Evolutionary conservation across 1,140 invertebrate genomes (phyloP).

Genomic region (Apis dorsata): DNA sequence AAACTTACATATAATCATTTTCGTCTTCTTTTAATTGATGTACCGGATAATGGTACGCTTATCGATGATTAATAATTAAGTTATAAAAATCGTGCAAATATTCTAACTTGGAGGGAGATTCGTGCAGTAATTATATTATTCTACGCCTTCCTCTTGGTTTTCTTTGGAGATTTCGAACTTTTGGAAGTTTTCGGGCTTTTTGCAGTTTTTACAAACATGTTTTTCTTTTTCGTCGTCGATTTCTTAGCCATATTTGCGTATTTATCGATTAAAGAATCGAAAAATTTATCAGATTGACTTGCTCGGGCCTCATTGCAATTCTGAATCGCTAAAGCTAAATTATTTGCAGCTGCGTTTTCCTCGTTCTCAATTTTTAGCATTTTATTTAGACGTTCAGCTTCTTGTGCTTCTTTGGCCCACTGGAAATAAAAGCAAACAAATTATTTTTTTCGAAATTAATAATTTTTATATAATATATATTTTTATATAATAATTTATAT

Average conservation of each 20-base stretch:
- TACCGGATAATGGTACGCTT: neutral
- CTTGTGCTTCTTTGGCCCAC: constrained; percentile 78
- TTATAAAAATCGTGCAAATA: constrained; percentile 42
- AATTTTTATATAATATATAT: neutral
- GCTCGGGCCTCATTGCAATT: constrained; percentile 72
- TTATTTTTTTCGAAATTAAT: neutral
- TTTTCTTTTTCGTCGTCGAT: constrained; percentile 62
- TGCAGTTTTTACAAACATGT: constrained; percentile 39
- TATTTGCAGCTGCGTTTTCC: constrained; percentile 67
- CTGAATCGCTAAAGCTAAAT: constrained; percentile 73
- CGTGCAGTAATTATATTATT: neutral
- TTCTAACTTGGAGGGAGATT: constrained; percentile 15
- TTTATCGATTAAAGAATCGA: constrained; percentile 77
- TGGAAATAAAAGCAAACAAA: constrained; percentile 53
- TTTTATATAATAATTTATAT: neutral
- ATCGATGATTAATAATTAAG: constrained; percentile 22
- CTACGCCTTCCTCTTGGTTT: constrained; percentile 69
- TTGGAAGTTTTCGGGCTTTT: constrained; percentile 26
- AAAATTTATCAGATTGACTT: constrained; percentile 72
- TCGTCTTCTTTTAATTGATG: neutral
- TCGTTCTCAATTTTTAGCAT: constrained; percentile 73
- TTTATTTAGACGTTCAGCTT: constrained; percentile 73
- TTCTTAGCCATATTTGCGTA: constrained; percentile 73
- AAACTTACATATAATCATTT: constrained; percentile 29
- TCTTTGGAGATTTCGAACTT: constrained; percentile 38